Percentiles rank a stretch among this genome's conserved stretches.
Evolutionary conservation across 2,888 invertebrate genomes (phyloP).

Genomic region (Loripinus fragilis): DNA sequence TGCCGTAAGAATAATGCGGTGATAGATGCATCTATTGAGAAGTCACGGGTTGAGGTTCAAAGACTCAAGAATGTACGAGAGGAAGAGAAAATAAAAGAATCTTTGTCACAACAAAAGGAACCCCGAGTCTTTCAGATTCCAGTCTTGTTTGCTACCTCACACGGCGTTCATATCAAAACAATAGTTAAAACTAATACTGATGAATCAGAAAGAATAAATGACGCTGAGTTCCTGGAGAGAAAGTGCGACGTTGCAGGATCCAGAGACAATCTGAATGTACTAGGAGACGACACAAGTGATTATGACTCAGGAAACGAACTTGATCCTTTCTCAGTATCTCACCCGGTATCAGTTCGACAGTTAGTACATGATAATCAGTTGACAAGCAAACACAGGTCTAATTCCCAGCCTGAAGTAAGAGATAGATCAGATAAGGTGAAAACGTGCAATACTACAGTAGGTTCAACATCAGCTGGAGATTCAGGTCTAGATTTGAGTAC

Average conservation of each 20-base stretch:
- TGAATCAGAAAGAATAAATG: constrained; percentile 36
- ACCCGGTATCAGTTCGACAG: constrained; percentile 71
- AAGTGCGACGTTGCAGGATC: constrained; percentile 78
- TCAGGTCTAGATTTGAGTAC: constrained; percentile 73
- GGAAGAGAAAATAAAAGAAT: constrained; percentile 52
- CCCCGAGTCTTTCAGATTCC: constrained; percentile 73
- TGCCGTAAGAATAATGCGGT: constrained; percentile 79
- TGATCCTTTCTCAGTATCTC: constrained; percentile 76
- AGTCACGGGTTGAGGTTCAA: constrained; percentile 34
- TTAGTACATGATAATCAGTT: constrained; percentile 41
- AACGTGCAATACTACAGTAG: constrained; percentile 38
- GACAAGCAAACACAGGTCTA: constrained; percentile 53
- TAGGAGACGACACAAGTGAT: constrained; percentile 78
- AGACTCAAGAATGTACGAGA: constrained; percentile 42
- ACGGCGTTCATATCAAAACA: constrained; percentile 70
- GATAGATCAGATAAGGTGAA: constrained; percentile 25
- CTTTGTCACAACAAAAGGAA: constrained; percentile 45
- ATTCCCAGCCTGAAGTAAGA: constrained; percentile 69
- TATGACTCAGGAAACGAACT: constrained; percentile 77
- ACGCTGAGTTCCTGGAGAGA: constrained; percentile 50
- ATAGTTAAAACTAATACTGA: constrained; percentile 19
- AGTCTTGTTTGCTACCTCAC: constrained; percentile 79
- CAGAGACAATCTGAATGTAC: constrained; percentile 64
- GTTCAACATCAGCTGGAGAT: constrained; percentile 64
- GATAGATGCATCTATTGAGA: constrained; percentile 66